Conservation (phyloP, 2,113 vertebrate species). For the Gopherus flavomarginatus region DNA sequence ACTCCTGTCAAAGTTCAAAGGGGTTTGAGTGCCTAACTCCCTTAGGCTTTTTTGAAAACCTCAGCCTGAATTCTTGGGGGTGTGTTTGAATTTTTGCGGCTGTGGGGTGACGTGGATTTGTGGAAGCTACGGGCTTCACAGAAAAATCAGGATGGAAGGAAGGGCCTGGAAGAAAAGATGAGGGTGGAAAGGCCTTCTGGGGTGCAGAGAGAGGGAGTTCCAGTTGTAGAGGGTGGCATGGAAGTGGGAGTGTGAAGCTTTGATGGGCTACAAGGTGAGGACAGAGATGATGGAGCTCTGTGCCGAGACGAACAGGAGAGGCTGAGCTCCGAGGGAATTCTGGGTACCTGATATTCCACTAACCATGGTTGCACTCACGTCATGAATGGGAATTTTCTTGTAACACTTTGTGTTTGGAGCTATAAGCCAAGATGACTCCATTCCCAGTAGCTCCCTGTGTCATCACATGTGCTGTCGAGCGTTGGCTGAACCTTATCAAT, state of each 20-base stretch:
- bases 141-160: background rate
- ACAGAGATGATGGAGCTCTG: background rate
- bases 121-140: background rate
- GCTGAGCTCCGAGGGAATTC: background rate
- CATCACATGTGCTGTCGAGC: background rate
- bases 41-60: background rate
- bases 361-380: background rate
- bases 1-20: background rate
- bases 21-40: background rate
- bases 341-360: too few species aligned
- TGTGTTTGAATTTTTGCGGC: background rate
- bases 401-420: background rate
- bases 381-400: background rate
- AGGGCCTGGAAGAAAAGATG: background rate
- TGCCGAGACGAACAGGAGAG: background rate
- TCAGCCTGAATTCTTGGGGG: background rate
- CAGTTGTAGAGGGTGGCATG: background rate
- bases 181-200: background rate
- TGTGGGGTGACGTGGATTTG: background rate
- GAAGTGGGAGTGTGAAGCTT: background rate
- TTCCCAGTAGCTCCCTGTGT: background rate
- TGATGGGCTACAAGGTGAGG: background rate
- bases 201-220: background rate
- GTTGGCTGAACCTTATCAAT: fast-evolving
- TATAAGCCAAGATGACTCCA: background rate